Base-by-base conservation (phyloP, 2,797 vertebrate genomes). In the Odontamblyopus lacepedii region DNA sequence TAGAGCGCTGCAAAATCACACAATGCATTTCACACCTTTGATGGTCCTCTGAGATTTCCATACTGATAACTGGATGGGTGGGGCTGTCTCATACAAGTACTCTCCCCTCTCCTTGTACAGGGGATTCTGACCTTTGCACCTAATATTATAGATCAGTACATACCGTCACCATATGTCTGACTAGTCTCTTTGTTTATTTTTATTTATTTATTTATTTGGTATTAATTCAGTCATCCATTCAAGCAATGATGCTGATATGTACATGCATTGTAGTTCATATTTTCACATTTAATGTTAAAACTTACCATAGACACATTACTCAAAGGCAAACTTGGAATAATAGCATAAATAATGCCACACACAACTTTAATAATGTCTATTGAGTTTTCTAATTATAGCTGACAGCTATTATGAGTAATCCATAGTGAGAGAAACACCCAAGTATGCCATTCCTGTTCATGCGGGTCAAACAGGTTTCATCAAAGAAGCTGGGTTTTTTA, bases 391-490 rank as follows among this genome's bases (percentile, higher is more conserved):
- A 41, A 44, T 67, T 53, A 76, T 26, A 72, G 44, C 62, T 32
- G 8, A 29, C 78, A 62, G 76, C 78, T 83, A 38, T 83, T 67
- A 50, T 38, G 72, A 78, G 61, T 80, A 76, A 84, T 84, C 77
- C 77, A 70, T 38, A 69, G 67, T 66, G 73, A 74, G 71, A 80
- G 78, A 82, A 84, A 88, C 80, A 18, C 87, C 86, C 83, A 84
- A 80, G 71, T 79, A 75, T 85, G 83, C 74, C 51, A 59, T 80
- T 84, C 77, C 67, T 82, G 80, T 69, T 80, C 78, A 87, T 88
- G 85, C 82, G 74, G 80, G 84, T 85, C 69, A 83, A 81, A 72
- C 74, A 72, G 78, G 76, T 89, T 90, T 78, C 38, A 63, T 85
- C 35, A 78, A 68, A 67, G 29, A 71, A 74, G 53, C 32, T 53